Base-by-base conservation (phyloP, 2,113 vertebrate genomes). In the Prietella phreatophila region DNA sequence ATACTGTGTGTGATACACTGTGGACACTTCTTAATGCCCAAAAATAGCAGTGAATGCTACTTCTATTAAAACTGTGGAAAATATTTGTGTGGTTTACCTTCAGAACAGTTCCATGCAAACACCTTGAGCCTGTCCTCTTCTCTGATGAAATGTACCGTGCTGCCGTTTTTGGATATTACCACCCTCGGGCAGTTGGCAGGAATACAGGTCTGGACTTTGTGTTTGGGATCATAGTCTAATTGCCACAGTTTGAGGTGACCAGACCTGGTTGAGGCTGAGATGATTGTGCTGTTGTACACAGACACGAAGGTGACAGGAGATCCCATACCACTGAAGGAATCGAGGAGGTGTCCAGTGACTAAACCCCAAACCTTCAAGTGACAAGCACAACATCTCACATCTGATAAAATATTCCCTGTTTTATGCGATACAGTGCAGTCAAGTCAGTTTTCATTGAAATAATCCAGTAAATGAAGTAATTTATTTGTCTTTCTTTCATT, bases 331-430 rank as follows among this genome's bases (percentile, higher is more conserved):
- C 94, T 92, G 3, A 96, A 90, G 0, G 90, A n/a, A 36, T 95
- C 95, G 58, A 94, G 83, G 89, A 97, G 91, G 0, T 91, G 69
- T 0, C 96, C 96, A 3, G 95, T 95, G 17, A 94, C 94, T 78
- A 97, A 91, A 4, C 94, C 96, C 97, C 97, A 97, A 69, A 97
- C 93, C 97, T 97, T 89, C 15, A 79, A 83, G 42, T 55, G 20
- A 80, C 17, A 80, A 69, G 5, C 58, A 84, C 36, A 76, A 20
- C 8, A 82, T 27, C 20, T 42, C 15, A 53, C 4, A 81, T 53
- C 75, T 15, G 47, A 78, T 78, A 27, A 76, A 27, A 22, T 47
- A 22, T 47, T 27, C 39, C 9, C 36, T 42, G 36, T 4, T 47
- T 39, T 39, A 61, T 82, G 56, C 1, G 5, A 58, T 33, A 69